These are phyloP conservation scores for Stictonetta naevosa DNA, from an alignment of 2,113 vertebrate genomes.

Conservation along the genomic window DNA sequence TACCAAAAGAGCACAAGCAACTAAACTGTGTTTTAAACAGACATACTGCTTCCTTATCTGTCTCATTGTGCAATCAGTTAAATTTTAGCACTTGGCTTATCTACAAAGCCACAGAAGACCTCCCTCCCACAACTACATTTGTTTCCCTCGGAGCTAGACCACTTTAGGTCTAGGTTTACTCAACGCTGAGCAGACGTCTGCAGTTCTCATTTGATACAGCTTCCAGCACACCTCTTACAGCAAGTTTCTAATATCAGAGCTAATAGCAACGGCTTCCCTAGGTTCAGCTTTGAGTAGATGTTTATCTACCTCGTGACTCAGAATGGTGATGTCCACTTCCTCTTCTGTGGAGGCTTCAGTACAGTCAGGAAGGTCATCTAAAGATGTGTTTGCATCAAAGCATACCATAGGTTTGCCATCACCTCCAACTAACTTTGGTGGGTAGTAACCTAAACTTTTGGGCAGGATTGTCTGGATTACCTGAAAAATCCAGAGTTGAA, in stretches of 20 bases:
- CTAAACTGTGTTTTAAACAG: neutral
- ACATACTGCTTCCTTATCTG: neutral
- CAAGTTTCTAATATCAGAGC: neutral
- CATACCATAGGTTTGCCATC: constrained; percentile 75
- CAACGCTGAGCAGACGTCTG: neutral
- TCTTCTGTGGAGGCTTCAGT: constrained; percentile 76
- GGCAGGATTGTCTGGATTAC: constrained; percentile 84
- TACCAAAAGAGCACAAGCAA: neutral
- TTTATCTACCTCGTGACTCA: constrained; percentile 84
- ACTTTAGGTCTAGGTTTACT: neutral
- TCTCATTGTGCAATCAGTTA: neutral
- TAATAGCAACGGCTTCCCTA: neutral
- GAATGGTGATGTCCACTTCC: constrained; percentile 83
- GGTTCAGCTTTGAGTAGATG: neutral
- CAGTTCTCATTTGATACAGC: neutral
- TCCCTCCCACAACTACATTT: neutral
- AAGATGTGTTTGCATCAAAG: constrained; percentile 61
- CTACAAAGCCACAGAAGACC: neutral
- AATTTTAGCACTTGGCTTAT: neutral
- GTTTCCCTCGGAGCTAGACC: neutral
- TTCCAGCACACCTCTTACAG: neutral
- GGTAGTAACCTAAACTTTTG: constrained; percentile 70
- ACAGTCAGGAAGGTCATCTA: constrained; percentile 70
- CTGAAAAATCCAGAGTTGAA: constrained; percentile 62
- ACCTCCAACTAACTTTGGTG: constrained; percentile 71